phyloP scores from a whole-genome alignment of 64 coral and sea anemone genomes.

The Montipora sp. region DNA sequence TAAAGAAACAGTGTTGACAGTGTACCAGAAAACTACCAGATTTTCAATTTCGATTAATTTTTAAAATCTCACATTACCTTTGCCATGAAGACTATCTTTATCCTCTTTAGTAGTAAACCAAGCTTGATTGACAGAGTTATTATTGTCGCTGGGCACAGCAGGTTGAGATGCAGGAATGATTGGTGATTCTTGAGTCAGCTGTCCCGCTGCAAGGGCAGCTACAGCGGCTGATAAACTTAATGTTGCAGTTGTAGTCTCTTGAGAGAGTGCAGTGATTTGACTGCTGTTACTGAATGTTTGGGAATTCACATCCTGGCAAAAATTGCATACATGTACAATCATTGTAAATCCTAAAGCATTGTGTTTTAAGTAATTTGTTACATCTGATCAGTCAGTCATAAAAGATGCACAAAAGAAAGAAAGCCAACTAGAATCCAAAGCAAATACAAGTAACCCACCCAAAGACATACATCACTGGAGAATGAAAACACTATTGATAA shows the following conservation, averaged over 20 bases:
- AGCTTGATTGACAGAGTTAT: slow-evolving; percentile 91
- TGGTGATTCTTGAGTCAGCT: slow-evolving; percentile 55
- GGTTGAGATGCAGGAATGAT: slow-evolving; percentile 37
- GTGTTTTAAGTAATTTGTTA: no score
- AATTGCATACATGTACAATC: background rate
- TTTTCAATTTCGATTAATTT: no score
- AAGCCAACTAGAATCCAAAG: no score
- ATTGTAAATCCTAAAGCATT: no score
- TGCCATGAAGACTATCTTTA: slow-evolving; percentile 92
- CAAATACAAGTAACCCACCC: no score
- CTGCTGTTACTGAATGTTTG: slow-evolving; percentile 26
- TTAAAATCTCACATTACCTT: slow-evolving; percentile 53
- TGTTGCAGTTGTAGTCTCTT: slow-evolving; percentile 35
- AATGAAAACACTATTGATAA: no score
- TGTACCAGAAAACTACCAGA: no score
- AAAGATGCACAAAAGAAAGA: no score
- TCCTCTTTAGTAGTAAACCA: slow-evolving; percentile 99
- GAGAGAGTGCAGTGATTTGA: slow-evolving; percentile 25
- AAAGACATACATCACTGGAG: no score
- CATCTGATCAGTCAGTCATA: no score
- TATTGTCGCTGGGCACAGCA: slow-evolving; percentile 50
- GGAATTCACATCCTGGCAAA: background rate
- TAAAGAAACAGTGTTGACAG: no score
- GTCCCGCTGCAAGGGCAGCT: slow-evolving; percentile 33
- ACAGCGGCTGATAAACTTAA: slow-evolving; percentile 61